Base-by-base conservation (phyloP, 2,888 invertebrate genomes). In the Dryocosmus kuriphilus region DNA sequence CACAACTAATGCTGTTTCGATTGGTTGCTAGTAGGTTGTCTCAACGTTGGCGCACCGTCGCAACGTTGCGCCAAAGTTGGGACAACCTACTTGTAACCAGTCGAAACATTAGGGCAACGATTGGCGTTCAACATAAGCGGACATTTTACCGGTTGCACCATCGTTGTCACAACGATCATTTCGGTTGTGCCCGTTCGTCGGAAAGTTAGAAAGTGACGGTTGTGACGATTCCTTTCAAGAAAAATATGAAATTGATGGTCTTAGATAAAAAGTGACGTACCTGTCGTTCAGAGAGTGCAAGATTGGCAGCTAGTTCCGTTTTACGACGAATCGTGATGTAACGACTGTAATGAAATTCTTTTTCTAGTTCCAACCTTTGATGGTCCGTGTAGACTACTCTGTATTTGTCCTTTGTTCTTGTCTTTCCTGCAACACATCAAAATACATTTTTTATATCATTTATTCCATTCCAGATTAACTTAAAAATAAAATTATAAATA, bases 401-500 rank as follows among this genome's bases (percentile, higher is more conserved):
- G 93, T 99, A 99, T 93, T 99, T 99, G 93, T 99, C 99, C 93
- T 98, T 98, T 84, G 99, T 99, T 85, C 99, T 94, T 80, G 99
- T 99, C 94, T 99, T 99, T 76, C 98, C 98, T 99, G 94, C 1
- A 94, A 94, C 87, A 89, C 61, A 27, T 65, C 22, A 63, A 77
- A 77, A 57, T 32, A 19, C 9, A 9, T 19, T 71, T 71, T 46
- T 65, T 41, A n/a, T 22, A 38, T 38, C 24, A 24, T 6, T 76
- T 55, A 32, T 73, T 41, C 16, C 30, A 38, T 19, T 7, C 16
- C 55, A 32, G 9, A 30, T 19, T 24, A 55, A 35, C 6, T 46
- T 51, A 19, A n/a, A n/a, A 16, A 41, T 14, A 4, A 11, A 38
- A 14, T 38, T 14, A 16, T 41, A 35, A 30, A 55, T 1, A 65